Evolutionary conservation across 53 echinoderm and acorn worm species (phyloP), one percentile per base, ranked within the genome.

Genomic region (Holothuria scabra): DNA sequence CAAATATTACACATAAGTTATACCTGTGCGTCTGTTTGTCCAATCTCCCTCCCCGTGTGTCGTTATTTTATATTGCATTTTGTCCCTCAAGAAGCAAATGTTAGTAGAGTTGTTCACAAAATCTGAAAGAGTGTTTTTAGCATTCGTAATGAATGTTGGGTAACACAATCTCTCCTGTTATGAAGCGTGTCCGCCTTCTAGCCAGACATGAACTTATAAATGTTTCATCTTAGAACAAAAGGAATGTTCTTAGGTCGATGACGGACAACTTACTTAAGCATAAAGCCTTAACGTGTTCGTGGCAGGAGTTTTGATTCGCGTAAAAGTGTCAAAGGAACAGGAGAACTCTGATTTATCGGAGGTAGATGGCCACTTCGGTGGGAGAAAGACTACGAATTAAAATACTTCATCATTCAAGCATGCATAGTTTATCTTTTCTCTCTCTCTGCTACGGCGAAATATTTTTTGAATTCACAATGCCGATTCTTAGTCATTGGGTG

Each of bases 281-380:
- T 46, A 46, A 48, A 49, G 28, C 24, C 55, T 76, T 48, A 76
- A 64, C 64, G 64, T 30, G 30, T 30, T 26, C 12, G 49, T 76
- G 55, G 44, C 55, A 76, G 41, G 21, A 46, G 22, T 76, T 76
- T n/a, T 76, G 76, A 76, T 52, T 46, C 28, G 49, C 76, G 76
- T 76, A n/a, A 76, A 69, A 69, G 41, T 34, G 69, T 69, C 69
- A 69, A 76, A 52, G 24, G 24, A 29, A 52, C 76, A 25, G 76
- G 29, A 76, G 76, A 10, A 76, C 11, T 52, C n/a, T 76, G 76
- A 76, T 76, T 76, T 76, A 76, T 76, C 76, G 22, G 76, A 52
- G 76, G 46, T 48, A 76, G 76, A 76, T 76, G 76, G 76, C 76
- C 76, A 25, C 76, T 69, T 69, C 69, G 69, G 69, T 37, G 35